Conservation (phyloP, 2,888 invertebrate species). For the Acrobasis repandana region DNA sequence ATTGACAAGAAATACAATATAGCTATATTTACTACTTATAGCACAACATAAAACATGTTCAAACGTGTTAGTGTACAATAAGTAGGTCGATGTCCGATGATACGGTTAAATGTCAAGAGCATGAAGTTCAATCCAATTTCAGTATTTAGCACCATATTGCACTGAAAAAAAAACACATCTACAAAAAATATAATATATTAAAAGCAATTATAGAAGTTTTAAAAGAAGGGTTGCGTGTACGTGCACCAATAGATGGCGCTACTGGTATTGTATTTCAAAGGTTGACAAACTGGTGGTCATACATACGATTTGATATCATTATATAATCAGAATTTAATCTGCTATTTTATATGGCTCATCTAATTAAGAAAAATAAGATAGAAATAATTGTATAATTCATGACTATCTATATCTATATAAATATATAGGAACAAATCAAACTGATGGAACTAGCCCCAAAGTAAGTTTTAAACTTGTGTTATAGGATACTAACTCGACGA, state of each 20-base stretch:
- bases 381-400: too few species aligned
- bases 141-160: background rate
- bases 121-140: background rate
- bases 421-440: too few species aligned
- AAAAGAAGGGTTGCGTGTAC: background rate
- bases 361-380: too few species aligned
- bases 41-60: conserved; percentile 38
- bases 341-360: too few species aligned
- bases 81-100: conserved; percentile 46
- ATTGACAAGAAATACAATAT: background rate
- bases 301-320: too few species aligned
- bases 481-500: too few species aligned
- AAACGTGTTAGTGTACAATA: conserved; percentile 46
- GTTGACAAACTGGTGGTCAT: background rate
- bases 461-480: too few species aligned
- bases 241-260: conserved; percentile 51
- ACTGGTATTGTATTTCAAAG: conserved; percentile 28
- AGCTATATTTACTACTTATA: background rate
- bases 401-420: too few species aligned
- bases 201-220: background rate
- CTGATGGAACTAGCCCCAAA: too few species aligned
- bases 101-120: conserved; percentile 17
- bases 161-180: too few species aligned
- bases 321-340: too few species aligned
- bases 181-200: background rate